phyloP scores from a whole-genome alignment of 2,888 invertebrate species.

The Eupithecia abbreviata region DNA sequence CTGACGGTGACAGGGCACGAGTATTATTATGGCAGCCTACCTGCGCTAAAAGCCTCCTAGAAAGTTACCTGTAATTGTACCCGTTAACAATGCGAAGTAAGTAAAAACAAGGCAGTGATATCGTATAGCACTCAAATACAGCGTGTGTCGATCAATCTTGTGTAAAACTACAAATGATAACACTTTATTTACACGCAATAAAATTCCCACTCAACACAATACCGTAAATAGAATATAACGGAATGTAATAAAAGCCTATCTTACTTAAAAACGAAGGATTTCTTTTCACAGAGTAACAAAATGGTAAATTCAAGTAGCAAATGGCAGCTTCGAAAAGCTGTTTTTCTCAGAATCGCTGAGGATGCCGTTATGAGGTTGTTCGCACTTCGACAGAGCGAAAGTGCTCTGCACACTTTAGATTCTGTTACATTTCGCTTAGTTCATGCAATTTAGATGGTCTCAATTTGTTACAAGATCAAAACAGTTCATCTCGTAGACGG shows the following conservation, averaged over 20 bases:
- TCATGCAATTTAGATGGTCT: constrained; percentile 30
- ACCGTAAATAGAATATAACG: not conserved
- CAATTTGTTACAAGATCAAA: constrained; percentile 20
- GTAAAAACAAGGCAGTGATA: constrained; percentile 21
- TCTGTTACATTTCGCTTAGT: constrained; percentile 25
- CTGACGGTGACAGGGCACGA: constrained; percentile 46
- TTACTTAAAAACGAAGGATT: not conserved
- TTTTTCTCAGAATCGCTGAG: constrained; percentile 42
- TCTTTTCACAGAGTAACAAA: not conserved
- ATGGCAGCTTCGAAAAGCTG: constrained; percentile 20
- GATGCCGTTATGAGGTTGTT: constrained; percentile 45
- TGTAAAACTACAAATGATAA: not conserved
- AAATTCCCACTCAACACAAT: not conserved
- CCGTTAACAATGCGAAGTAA: constrained; percentile 37
- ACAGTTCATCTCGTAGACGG: not conserved
- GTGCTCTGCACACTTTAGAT: constrained; percentile 38
- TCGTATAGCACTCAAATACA: constrained; percentile 14
- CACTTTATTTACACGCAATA: constrained; percentile 6
- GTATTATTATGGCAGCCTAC: constrained; percentile 45
- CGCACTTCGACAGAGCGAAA: constrained; percentile 43
- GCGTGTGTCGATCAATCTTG: constrained; percentile 15
- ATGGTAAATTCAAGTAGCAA: constrained; percentile 2
- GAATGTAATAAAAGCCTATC: not conserved
- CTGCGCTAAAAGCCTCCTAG: constrained; percentile 40
- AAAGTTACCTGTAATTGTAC: constrained; percentile 35